Base-by-base conservation (phyloP, 2,113 vertebrate species). In the Thomomys bottae region DNA sequence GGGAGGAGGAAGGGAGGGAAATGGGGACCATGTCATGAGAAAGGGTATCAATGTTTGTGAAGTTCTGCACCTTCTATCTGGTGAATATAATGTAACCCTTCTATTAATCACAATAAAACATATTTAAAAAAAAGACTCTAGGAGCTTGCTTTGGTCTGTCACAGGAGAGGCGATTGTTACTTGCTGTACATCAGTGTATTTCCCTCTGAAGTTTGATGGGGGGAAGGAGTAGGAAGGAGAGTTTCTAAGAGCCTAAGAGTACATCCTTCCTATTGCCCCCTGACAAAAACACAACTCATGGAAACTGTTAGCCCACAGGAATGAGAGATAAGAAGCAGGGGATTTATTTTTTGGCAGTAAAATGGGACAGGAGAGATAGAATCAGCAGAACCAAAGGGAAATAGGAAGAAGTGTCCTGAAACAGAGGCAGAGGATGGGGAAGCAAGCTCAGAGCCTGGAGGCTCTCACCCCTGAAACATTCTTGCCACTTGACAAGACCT, bases 391-490 rank as follows among this genome's bases (percentile, higher is more conserved):
- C 34, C 21, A 45, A 21, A 54, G 14, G 72, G 59, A 78, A 5
- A 8, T 2, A 15, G 28, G n/a, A 4, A 63, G 21, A 23, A 11
- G 59, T 8, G n/a, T 11, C 6, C 21, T 14, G 40, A 64, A 30
- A 17, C 49, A 42, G 59, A 57, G 30, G 28, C 38, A 34, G 11
- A 40, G 83, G 28, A n/a, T 42, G 15, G 40, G 54, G 26, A 24
- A 49, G 0, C 2, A 20, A 30, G 36, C 45, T 23, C 18, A 3
- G 30, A 71, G 7, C 0, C 15, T 5, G 10, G 10, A 32, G 12
- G 9, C 34, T 21, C 32, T 84, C 9, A 4, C 5, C 45, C 26
- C 5, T 72, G 42, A 49, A 36, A 30, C 8, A 30, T 68, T 42
- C 57, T 32, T 11, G 6, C 15, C 45, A 34, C 1, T 66, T 12